These are phyloP conservation scores for Argyra leucocephala DNA, from an alignment of 2,888 invertebrate species.

Conservation along the genomic window DNA sequence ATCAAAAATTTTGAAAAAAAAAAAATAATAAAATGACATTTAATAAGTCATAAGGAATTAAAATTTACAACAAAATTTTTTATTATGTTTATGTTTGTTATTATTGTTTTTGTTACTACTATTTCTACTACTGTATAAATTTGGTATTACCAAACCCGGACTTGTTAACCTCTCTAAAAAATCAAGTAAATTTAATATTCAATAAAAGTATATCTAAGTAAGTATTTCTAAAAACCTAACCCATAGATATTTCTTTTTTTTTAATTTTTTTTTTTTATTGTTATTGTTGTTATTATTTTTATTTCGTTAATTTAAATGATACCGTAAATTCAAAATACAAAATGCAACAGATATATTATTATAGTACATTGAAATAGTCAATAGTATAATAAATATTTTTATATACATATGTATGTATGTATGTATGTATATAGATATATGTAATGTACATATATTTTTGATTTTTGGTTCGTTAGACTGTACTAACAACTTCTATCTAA, in stretches of 20 bases:
- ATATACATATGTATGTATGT: too few relatives aligned
- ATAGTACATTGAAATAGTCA: too few relatives aligned
- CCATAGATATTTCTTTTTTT: too few relatives aligned
- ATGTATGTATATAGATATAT: not conserved
- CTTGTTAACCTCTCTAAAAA: not conserved
- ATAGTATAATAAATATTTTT: not conserved
- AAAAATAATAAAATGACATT: not conserved
- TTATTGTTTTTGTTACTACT: not conserved
- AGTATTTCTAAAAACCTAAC: not conserved
- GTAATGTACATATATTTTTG: not conserved
- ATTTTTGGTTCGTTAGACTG: not conserved
- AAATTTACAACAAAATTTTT: not conserved
- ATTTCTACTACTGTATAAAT: not conserved
- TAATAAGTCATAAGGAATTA: not conserved
- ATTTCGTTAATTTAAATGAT: not conserved
- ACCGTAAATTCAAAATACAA: not conserved
- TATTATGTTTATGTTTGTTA: not conserved
- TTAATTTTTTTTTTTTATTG: too few relatives aligned
- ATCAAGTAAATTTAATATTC: not conserved
- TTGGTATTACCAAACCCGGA: conserved; percentile 1
- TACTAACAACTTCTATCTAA: not conserved
- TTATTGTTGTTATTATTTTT: not conserved
- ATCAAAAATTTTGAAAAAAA: not conserved
- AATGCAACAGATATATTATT: not conserved
- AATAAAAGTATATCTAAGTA: too few relatives aligned